Conservation (phyloP, 2,797 vertebrate species). For the Rachycentron canadum region DNA sequence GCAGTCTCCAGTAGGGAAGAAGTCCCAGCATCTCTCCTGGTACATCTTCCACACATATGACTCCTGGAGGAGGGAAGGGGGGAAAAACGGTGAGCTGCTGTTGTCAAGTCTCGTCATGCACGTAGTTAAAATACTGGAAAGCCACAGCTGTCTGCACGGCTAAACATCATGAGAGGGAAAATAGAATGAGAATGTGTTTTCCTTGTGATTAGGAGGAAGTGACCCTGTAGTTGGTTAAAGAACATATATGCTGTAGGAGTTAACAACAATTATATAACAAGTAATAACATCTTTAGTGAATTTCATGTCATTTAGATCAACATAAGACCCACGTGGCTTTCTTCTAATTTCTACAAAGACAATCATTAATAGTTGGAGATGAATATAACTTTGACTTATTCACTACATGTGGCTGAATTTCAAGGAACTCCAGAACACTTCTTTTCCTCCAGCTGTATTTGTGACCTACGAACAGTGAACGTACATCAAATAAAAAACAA, state of each 20-base stretch:
- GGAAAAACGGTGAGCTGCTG: neutral
- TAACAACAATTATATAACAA: too few relatives aligned
- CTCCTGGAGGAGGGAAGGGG: conserved; percentile 85
- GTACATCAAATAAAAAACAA: conserved; percentile 22
- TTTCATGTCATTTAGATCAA: too few relatives aligned
- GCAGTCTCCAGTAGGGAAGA: conserved; percentile 97
- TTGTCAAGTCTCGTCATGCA: neutral
- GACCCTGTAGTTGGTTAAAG: neutral
- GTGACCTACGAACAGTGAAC: conserved; percentile 22
- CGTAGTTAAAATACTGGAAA: neutral
- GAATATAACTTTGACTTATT: neutral
- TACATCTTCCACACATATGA: conserved; percentile 99
- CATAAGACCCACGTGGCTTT: neutral
- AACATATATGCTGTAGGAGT: neutral
- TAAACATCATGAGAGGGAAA: too few relatives aligned
- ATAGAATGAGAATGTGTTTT: too few relatives aligned
- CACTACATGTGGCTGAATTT: neutral
- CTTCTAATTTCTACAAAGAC: neutral
- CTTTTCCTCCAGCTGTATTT: conserved; percentile 18
- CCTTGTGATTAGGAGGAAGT: too few relatives aligned
- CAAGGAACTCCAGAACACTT: neutral
- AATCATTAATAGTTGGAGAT: neutral
- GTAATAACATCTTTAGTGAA: too few relatives aligned
- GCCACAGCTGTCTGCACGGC: neutral
- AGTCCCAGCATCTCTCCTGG: conserved; percentile 99